Evolutionary conservation across 2,888 invertebrate genomes (phyloP), one percentile per base, ranked within the genome.

Genomic region (Platycnemis pennipes): DNA sequence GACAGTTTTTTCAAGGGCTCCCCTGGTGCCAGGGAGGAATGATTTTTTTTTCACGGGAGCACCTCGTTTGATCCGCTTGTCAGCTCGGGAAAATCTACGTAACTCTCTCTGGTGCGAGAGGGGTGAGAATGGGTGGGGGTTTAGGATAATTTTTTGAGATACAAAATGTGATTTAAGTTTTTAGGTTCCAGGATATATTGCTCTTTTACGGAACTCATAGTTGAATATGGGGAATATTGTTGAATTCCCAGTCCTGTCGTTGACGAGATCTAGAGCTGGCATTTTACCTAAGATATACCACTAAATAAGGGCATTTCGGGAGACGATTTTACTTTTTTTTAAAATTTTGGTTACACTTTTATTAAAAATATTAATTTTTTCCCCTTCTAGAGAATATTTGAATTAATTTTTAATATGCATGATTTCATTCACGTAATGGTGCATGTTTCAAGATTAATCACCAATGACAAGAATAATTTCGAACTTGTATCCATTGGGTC

Each of bases 1-100:
- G 91, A 91, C 91, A 91, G 63, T 91, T 91, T 91, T 63, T 31
- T 56, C 37, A 89, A 89, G 89, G 91, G 91, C 63, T 91, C 91
- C 91, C 91, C 26, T 5, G 91, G 91, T 69, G 63, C 91, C n/a
- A 22, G 2, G 31, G 13, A 13, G 87, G 46, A 46, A 44, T 26
- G 45, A 26, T 87, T 87, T 46, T 44, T 87, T 77, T 77, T 63
- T 63, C 26, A 7, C 49, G 22, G n/a, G n/a, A 26, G 13, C 87
- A n/a, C 69, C n/a, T 42, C 37, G 91, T 63, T 56, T 91, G 91
- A 91, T 91, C 91, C 11, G 56, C 53, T 42, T 42, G 37, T 87
- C 87, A 42, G 44, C 45, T 77, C 77, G 77, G 77, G 31, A 16
- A 77, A 77, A 77, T 77, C 37, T 77, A 77, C 37, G 77, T 77